A percentile compares a stretch with the other conserved stretches of the same genome.
Conservation (phyloP, 2,113 vertebrate genomes). For the Anhinga rufa region DNA sequence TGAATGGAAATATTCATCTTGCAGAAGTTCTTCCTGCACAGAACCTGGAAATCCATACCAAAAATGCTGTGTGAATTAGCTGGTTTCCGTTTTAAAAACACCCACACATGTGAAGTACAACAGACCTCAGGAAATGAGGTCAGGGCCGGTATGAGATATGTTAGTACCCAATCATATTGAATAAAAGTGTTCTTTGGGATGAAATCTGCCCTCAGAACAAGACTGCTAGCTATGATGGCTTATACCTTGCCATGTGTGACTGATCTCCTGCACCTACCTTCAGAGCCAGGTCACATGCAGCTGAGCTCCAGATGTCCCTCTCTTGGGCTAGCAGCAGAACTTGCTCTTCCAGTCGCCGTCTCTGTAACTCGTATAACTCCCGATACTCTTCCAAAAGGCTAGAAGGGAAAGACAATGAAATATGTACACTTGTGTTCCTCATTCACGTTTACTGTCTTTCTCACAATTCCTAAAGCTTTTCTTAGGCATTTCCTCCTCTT, state of each 20-base stretch:
- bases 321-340: conserved; percentile 74
- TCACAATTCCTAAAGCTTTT: background rate
- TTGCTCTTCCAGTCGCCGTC: conserved; percentile 76
- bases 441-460: background rate
- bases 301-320: conserved; percentile 79
- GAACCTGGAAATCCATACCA: background rate
- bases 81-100: background rate
- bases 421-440: background rate
- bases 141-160: background rate
- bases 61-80: background rate
- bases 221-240: background rate
- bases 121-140: background rate
- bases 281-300: conserved; percentile 73
- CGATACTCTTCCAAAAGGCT: conserved; percentile 84
- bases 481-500: background rate
- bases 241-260: background rate
- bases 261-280: conserved; percentile 69
- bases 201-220: background rate
- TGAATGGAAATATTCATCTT: background rate
- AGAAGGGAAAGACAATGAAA: background rate
- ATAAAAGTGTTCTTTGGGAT: background rate
- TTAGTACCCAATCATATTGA: background rate
- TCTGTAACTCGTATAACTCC: conserved; percentile 81
- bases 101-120: background rate
- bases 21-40: background rate